A percentile compares a stretch with the other conserved stretches of the same genome.
These are phyloP conservation scores for Acanthoscelides obtectus DNA, from an alignment of 2,888 invertebrate genomes.

Conservation along the genomic window DNA sequence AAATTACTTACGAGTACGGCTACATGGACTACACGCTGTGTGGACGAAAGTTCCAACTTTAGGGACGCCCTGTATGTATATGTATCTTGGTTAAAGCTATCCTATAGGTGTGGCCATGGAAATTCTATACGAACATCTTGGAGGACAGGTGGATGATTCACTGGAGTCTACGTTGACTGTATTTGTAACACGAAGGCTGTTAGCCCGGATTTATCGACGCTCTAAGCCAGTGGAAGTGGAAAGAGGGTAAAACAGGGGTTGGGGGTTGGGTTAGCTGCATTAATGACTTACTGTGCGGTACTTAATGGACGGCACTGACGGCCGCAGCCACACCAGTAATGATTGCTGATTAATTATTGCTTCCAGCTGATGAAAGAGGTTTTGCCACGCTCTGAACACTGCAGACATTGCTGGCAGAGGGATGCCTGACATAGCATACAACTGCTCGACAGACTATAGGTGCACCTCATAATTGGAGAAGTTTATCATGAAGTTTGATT, in stretches of 20 bases:
- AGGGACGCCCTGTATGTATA: no score
- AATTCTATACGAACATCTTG: no score
- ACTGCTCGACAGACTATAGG: neutral
- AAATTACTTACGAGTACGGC: no score
- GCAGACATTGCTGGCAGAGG: neutral
- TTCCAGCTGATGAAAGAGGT: neutral
- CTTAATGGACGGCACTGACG: neutral
- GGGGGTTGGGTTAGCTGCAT: neutral
- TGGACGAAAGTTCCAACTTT: no score
- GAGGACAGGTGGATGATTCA: no score
- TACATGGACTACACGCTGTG: no score
- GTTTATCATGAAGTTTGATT: neutral
- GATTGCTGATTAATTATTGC: neutral
- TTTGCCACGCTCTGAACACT: neutral
- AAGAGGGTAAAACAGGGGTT: no score
- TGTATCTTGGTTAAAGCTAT: no score
- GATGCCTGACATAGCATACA: neutral
- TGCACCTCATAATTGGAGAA: neutral
- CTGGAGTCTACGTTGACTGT: neutral
- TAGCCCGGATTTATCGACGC: neutral
- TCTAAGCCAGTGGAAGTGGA: neutral
- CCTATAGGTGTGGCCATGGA: no score
- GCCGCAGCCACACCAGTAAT: neutral
- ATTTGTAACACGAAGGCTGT: neutral
- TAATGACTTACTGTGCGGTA: neutral